Conservation (phyloP, 2,113 vertebrate species). For the Calypte anna region DNA sequence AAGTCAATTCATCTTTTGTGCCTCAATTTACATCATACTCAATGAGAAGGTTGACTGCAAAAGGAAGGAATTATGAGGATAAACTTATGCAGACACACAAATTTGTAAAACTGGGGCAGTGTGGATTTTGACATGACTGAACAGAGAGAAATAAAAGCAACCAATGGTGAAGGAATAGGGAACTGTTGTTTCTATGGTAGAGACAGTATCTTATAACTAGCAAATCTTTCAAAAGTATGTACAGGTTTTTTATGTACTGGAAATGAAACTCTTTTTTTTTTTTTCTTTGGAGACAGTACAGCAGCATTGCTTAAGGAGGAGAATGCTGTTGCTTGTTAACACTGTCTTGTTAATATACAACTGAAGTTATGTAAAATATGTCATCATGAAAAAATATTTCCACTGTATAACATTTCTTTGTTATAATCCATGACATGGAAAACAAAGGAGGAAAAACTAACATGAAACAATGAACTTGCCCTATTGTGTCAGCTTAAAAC, state of each 20-base stretch:
- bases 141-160: neutral
- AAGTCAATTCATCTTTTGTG: neutral
- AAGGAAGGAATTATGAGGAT: neutral
- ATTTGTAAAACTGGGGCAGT: neutral
- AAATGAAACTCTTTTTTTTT: neutral
- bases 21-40: neutral
- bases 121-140: neutral
- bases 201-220: neutral
- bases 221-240: neutral
- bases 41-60: neutral
- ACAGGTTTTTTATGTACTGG: neutral
- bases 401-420: neutral
- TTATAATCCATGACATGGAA: neutral
- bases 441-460: neutral
- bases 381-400: neutral
- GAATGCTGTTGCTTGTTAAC: neutral
- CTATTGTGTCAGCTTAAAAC: neutral
- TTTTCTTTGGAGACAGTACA: neutral
- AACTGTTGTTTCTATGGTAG: neutral
- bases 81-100: neutral
- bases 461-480: neutral
- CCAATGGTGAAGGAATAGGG: neutral
- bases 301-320: accelerated
- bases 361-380: neutral
- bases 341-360: neutral